Percentiles rank a stretch among this genome's conserved stretches.
Conservation (phyloP, 2,888 invertebrate species). For the Microdon myrmicae region DNA sequence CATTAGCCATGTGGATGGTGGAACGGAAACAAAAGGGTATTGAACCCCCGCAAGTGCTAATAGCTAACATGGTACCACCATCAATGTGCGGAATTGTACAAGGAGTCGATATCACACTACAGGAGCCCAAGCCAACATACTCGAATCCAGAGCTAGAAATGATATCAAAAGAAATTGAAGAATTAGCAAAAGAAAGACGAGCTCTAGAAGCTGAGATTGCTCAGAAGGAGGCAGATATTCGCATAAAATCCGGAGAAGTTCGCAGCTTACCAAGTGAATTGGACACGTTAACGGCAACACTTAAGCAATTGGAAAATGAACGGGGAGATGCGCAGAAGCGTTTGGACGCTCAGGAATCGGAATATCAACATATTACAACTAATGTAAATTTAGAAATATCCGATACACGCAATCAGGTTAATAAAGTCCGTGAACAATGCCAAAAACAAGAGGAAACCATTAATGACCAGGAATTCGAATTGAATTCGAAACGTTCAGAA, state of each 20-base stretch:
- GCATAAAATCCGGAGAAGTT: constrained; percentile 89
- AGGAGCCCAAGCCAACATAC: constrained; percentile 72
- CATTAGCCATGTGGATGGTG: constrained; percentile 95
- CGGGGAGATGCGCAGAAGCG: constrained; percentile 96
- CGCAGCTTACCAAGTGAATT: constrained; percentile 92
- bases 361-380: constrained; percentile 69
- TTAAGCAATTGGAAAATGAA: constrained; percentile 96
- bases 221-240: constrained; percentile 91
- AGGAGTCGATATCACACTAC: constrained; percentile 61
- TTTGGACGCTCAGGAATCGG: constrained; percentile 77
- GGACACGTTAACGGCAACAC: constrained; percentile 91
- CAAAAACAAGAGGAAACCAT: constrained; percentile 86
- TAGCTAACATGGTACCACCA: constrained; percentile 91
- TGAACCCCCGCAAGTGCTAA: constrained; percentile 83
- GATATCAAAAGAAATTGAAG: constrained; percentile 92
- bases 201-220: constrained; percentile 88
- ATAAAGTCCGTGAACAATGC: constrained; percentile 85
- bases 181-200: constrained; percentile 84
- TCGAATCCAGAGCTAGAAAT: constrained; percentile 89
- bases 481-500: constrained; percentile 82
- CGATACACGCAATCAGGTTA: constrained; percentile 76
- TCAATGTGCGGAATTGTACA: constrained; percentile 63
- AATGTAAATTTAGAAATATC: constrained; percentile 74
- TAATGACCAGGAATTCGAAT: constrained; percentile 85
- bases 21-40: constrained; percentile 82